Evolutionary conservation across 2,113 vertebrate genomes (phyloP).

Genomic region (Boleophthalmus pectinirostris): DNA sequence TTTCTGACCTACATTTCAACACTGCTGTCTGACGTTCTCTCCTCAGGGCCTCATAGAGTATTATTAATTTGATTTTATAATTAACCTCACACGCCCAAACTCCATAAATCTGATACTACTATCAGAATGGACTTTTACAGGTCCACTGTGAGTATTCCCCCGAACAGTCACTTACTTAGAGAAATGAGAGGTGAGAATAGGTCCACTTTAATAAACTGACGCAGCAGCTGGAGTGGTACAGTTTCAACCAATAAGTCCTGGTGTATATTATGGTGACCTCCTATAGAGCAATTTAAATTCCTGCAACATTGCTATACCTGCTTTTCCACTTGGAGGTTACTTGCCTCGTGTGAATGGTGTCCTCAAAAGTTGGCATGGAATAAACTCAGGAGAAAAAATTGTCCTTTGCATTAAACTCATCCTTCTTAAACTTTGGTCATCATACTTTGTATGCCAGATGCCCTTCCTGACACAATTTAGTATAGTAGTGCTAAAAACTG

Average conservation of each 20-base stretch:
- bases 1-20: slow-evolving; percentile 68
- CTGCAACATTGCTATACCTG: neutral
- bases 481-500: no score
- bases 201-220: slow-evolving; percentile 14
- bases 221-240: slow-evolving; percentile 32
- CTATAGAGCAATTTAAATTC: neutral
- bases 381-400: neutral
- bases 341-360: neutral
- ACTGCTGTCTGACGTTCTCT: slow-evolving; percentile 50
- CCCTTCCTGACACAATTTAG: no score
- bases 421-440: neutral
- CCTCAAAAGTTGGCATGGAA: neutral
- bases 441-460: neutral
- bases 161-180: slow-evolving; percentile 29
- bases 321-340: neutral
- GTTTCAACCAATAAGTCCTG: neutral
- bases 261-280: neutral
- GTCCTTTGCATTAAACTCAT: neutral
- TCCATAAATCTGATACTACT: slow-evolving; percentile 43
- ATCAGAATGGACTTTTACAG: slow-evolving; percentile 14
- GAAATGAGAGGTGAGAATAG: slow-evolving; percentile 32
- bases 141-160: neutral
- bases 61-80: slow-evolving; percentile 58
- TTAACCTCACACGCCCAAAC: slow-evolving; percentile 44
- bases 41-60: slow-evolving; percentile 24